Percentiles rank a stretch among this genome's conserved stretches.
These are phyloP conservation scores for Zenarchopterus dispar DNA, from an alignment of 2,797 vertebrate genomes.

Conservation along the genomic window DNA sequence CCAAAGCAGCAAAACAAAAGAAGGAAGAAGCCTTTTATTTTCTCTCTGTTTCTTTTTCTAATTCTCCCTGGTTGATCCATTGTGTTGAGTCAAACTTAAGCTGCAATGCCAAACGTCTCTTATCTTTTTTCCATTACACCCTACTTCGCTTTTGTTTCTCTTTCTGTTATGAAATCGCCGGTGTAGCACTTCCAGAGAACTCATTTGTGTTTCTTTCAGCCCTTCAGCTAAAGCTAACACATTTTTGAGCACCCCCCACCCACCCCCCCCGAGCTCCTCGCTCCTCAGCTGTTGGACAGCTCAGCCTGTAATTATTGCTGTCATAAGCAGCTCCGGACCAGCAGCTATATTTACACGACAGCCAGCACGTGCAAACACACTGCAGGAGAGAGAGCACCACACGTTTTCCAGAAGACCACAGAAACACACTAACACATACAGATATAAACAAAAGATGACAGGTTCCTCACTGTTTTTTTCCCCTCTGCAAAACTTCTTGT, in stretches of 20 bases:
- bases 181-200: slow-evolving; percentile 21
- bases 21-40: too few species aligned
- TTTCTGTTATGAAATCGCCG: slow-evolving; percentile 15
- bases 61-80: not conserved
- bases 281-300: slow-evolving; percentile 76
- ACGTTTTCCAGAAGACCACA: not conserved
- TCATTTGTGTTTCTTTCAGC: slow-evolving; percentile 46
- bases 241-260: slow-evolving; percentile 36
- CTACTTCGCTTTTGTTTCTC: slow-evolving; percentile 3
- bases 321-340: slow-evolving; percentile 80
- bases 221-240: slow-evolving; percentile 17
- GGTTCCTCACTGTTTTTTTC: too few species aligned
- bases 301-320: slow-evolving; percentile 82
- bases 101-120: too few species aligned
- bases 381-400: slow-evolving; percentile 10
- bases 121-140: not conserved
- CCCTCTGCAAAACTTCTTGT: too few species aligned
- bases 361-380: slow-evolving; percentile 18
- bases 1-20: too few species aligned
- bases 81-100: not conserved
- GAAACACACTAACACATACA: slow-evolving; percentile 1
- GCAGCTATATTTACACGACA: slow-evolving; percentile 80
- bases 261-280: slow-evolving; percentile 37
- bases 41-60: not conserved
- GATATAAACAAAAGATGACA: not conserved